phyloP scores from a whole-genome alignment of 2,113 vertebrate genomes.

The Boleophthalmus pectinirostris region DNA sequence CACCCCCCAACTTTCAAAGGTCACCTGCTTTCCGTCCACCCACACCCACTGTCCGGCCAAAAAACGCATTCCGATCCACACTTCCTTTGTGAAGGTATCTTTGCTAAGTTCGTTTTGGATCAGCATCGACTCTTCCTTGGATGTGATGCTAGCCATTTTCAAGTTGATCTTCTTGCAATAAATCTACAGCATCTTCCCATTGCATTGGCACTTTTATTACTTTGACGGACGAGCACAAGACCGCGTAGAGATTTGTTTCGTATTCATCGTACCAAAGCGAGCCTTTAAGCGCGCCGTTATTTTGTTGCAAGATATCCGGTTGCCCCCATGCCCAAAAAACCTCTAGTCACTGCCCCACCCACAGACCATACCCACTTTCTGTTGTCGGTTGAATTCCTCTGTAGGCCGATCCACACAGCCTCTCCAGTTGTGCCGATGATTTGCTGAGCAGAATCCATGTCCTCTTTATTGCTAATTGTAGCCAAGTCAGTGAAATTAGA shows the following conservation, averaged over 20 bases:
- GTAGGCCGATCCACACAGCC: neutral
- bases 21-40: neutral
- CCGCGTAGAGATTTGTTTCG: neutral
- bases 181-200: neutral
- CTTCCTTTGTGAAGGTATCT: neutral
- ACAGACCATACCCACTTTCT: neutral
- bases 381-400: neutral
- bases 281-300: neutral
- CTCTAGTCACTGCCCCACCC: neutral
- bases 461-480: neutral
- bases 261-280: neutral
- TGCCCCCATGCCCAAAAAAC: neutral
- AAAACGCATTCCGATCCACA: neutral
- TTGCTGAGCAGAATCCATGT: neutral
- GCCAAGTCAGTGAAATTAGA: neutral
- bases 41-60: neutral
- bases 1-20: neutral
- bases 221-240: neutral
- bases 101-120: neutral
- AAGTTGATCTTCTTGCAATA: neutral
- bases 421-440: neutral
- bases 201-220: neutral
- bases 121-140: neutral
- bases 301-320: neutral
- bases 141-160: neutral